phyloP scores from a whole-genome alignment of 1,140 invertebrate genomes.

The Micrasema minimum region DNA sequence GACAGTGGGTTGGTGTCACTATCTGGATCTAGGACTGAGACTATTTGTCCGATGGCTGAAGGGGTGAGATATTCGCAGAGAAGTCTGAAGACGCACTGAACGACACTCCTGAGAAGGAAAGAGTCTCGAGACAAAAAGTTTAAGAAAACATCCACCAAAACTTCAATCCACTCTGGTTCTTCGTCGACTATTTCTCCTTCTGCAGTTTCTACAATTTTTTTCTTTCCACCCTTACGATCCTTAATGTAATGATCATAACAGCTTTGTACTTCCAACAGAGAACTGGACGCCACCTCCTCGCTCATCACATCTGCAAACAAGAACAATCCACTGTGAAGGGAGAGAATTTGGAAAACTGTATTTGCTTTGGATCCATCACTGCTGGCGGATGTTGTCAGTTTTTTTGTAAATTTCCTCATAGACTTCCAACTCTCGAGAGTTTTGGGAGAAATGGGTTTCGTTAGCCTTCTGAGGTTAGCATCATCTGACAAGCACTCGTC shows the following conservation, averaged over 20 bases:
- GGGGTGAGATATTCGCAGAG: constrained; percentile 76
- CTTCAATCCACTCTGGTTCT: constrained; percentile 82
- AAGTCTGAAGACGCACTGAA: constrained; percentile 77
- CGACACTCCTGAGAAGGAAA: constrained; percentile 74
- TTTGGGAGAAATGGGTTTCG: constrained; percentile 67
- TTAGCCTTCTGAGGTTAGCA: constrained; percentile 60
- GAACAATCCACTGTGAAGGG: constrained; percentile 77
- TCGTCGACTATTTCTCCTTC: constrained; percentile 57
- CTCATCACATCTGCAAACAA: constrained; percentile 72
- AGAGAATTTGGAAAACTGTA: constrained; percentile 73
- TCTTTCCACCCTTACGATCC: constrained; percentile 58
- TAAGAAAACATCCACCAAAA: constrained; percentile 80
- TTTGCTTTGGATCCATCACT: constrained; percentile 61
- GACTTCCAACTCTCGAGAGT: constrained; percentile 71
- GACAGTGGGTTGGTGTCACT: constrained; percentile 71
- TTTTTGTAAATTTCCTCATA: constrained; percentile 66
- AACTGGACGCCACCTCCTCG: constrained; percentile 72
- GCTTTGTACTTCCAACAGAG: constrained; percentile 74
- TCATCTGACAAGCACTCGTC: constrained; percentile 65
- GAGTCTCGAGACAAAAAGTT: constrained; percentile 78
- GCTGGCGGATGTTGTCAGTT: constrained; percentile 60
- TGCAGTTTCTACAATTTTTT: constrained; percentile 57
- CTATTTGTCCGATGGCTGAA: constrained; percentile 75
- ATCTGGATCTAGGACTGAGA: constrained; percentile 77
- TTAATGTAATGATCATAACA: constrained; percentile 74